phyloP scores from a whole-genome alignment of 2,888 invertebrate species.

The Napeogenes sylphis region DNA sequence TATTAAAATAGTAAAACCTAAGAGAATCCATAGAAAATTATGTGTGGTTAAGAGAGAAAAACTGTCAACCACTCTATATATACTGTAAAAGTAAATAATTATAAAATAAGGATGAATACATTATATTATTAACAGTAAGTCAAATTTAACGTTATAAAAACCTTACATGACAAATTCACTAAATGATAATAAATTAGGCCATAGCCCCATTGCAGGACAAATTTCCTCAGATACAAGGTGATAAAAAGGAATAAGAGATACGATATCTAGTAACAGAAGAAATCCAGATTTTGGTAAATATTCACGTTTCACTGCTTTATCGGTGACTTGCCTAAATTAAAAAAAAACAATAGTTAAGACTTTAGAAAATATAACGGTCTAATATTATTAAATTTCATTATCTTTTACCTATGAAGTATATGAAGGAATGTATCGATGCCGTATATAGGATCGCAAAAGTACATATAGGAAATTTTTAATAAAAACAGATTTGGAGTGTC shows the following conservation, averaged over 20 bases:
- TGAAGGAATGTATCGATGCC: conserved; percentile 51
- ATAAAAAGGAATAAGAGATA: conserved; percentile 51
- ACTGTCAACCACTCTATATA: conserved; percentile 54
- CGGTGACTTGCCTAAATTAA: conserved; percentile 41
- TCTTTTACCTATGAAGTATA: conserved; percentile 45
- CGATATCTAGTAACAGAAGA: conserved; percentile 45
- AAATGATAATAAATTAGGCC: conserved; percentile 52
- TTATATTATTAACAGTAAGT: neutral
- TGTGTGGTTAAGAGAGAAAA: conserved; percentile 50
- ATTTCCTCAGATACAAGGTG: conserved; percentile 35
- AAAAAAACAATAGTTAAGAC: conserved; percentile 6
- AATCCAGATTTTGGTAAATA: conserved; percentile 51
- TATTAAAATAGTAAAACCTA: conserved; percentile 47
- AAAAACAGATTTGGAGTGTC: conserved; percentile 35
- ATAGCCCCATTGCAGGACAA: conserved; percentile 40
- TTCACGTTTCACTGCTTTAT: conserved; percentile 51
- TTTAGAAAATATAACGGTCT: neutral
- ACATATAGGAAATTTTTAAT: conserved; percentile 48
- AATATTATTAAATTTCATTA: neutral
- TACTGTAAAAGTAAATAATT: conserved; percentile 37
- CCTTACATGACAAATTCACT: conserved; percentile 58
- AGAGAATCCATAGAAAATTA: conserved; percentile 38
- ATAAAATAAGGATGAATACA: neutral
- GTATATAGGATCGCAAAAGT: conserved; percentile 48
- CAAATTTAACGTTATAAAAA: conserved; percentile 5